Conservation (phyloP, 1,140 invertebrate species). For the Drosophila ficusphila region DNA sequence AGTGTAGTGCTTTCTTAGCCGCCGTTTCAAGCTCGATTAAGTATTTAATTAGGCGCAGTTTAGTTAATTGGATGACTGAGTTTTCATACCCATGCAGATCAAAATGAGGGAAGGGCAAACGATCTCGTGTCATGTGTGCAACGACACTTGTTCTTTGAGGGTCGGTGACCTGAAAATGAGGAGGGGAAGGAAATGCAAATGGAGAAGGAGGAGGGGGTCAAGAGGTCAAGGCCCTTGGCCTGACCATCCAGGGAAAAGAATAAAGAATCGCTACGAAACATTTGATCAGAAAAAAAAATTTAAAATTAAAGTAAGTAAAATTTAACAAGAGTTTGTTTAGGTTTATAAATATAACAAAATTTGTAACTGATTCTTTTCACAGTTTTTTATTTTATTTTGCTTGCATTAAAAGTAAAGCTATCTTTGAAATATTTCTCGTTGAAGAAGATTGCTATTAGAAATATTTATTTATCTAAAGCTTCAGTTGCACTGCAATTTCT, state of each 20-base stretch:
- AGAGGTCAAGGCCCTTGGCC: neutral
- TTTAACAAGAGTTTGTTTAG: too few relatives aligned
- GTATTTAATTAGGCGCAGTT: conserved; percentile 70
- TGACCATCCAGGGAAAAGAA: too few relatives aligned
- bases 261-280: too few relatives aligned
- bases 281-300: too few relatives aligned
- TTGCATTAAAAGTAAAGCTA: too few relatives aligned
- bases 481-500: conserved; percentile 4
- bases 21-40: conserved; percentile 77
- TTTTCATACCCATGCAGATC: conserved; percentile 53
- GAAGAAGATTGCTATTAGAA: too few relatives aligned
- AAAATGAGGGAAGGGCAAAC: neutral
- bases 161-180: conserved; percentile 1
- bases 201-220: neutral
- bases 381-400: too few relatives aligned
- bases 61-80: conserved; percentile 60
- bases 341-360: too few relatives aligned
- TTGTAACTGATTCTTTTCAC: too few relatives aligned
- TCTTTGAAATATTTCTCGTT: neutral
- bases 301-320: neutral
- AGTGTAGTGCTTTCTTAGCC: conserved; percentile 4
- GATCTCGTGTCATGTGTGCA: conserved; percentile 22
- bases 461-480: too few relatives aligned
- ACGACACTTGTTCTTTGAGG: conserved; percentile 13
- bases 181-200: too few relatives aligned